These are phyloP conservation scores for Spilarctia lutea DNA, from an alignment of 2,888 invertebrate species.

Conservation along the genomic window DNA sequence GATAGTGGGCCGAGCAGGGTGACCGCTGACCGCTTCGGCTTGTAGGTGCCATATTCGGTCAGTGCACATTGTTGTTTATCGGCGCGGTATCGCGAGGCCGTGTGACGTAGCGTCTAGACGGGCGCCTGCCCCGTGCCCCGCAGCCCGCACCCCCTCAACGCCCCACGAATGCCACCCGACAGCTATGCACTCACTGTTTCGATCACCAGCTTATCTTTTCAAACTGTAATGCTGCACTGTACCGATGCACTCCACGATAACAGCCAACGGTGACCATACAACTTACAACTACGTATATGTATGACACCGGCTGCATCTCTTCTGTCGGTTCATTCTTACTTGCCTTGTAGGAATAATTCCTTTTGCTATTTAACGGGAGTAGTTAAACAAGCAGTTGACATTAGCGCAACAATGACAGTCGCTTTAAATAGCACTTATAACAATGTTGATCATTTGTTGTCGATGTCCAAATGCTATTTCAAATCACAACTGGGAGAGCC, in stretches of 20 bases:
- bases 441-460: conserved; percentile 21
- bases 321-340: neutral
- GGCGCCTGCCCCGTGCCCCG: conserved; percentile 66
- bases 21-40: conserved; percentile 68
- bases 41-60: conserved; percentile 85
- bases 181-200: conserved; percentile 81
- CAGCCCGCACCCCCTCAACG: conserved; percentile 53
- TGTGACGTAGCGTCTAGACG: conserved; percentile 87
- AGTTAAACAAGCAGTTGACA: conserved; percentile 12
- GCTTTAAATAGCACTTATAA: conserved; percentile 10
- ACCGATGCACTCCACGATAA: conserved; percentile 63
- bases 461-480: conserved; percentile 11
- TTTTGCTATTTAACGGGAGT: conserved; percentile 14
- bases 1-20: conserved; percentile 64
- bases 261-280: conserved; percentile 42
- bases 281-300: conserved; percentile 9
- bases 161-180: conserved; percentile 60
- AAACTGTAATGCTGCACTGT: conserved; percentile 81
- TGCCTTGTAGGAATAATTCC: neutral
- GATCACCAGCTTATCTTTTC: conserved; percentile 84
- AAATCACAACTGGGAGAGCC: no score
- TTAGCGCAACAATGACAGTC: conserved; percentile 32
- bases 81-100: conserved; percentile 88
- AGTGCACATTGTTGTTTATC: conserved; percentile 86
- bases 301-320: conserved; percentile 23